phyloP scores from a whole-genome alignment of 2,113 vertebrate species.

The Forbesichthys papilliferus region DNA sequence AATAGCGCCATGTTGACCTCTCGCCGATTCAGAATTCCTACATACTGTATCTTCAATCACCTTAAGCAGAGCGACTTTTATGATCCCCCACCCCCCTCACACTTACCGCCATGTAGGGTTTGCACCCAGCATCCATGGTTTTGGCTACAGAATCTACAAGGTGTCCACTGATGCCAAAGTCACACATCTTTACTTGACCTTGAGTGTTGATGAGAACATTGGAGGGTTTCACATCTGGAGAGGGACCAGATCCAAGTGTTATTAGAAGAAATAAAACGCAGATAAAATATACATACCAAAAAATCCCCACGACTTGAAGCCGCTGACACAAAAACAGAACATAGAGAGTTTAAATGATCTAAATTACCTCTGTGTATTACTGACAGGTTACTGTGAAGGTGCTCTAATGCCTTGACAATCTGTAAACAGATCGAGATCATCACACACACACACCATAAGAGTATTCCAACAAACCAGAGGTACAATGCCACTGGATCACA shows the following conservation, averaged over 20 bases:
- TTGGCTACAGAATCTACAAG: slow-evolving; percentile 98
- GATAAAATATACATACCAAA: no score
- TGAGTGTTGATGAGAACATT: slow-evolving; percentile 95
- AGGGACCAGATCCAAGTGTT: not conserved
- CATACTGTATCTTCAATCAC: not conserved
- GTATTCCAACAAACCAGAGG: not conserved
- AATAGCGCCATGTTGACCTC: not conserved
- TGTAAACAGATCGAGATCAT: slow-evolving; percentile 61
- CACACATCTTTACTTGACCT: slow-evolving; percentile 99
- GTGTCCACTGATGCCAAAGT: slow-evolving; percentile 98
- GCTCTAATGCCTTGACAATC: slow-evolving; percentile 98
- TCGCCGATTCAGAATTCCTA: not conserved
- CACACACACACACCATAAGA: not conserved
- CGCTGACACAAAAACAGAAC: not conserved
- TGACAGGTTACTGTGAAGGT: slow-evolving; percentile 96
- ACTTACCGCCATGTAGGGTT: slow-evolving; percentile 98
- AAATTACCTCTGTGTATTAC: slow-evolving; percentile 96
- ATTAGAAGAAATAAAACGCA: slow-evolving; percentile 12
- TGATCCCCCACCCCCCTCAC: no score
- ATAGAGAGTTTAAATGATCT: not conserved
- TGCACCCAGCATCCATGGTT: slow-evolving; percentile 97
- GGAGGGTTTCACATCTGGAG: slow-evolving; percentile 96
- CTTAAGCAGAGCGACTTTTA: no score
- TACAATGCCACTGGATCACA: no score
- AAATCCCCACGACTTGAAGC: no score